A percentile compares a stretch with the other conserved stretches of the same genome.
phyloP scores from a whole-genome alignment of 2,888 invertebrate genomes.

The Hesperia comma region DNA sequence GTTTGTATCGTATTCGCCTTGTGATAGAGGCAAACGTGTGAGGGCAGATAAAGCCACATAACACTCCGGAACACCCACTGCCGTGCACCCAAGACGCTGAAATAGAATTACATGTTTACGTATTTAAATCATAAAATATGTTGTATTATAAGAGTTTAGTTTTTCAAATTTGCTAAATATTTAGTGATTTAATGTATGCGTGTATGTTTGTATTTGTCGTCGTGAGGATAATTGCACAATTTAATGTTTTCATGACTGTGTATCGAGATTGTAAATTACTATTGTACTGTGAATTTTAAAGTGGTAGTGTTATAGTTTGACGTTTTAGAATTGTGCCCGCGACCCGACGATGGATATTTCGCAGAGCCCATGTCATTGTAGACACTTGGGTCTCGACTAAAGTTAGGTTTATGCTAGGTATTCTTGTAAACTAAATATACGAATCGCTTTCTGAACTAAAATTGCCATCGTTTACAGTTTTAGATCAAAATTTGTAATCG shows the following conservation, averaged over 20 bases:
- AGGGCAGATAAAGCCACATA: background rate
- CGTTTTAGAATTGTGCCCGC: too few relatives aligned
- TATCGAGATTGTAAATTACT: constrained; percentile 11
- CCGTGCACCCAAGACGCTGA: background rate
- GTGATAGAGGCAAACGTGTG: constrained; percentile 26
- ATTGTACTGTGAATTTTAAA: background rate
- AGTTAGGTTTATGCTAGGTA: background rate
- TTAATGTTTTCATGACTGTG: constrained; percentile 5
- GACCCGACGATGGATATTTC: too few relatives aligned
- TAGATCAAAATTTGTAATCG: constrained; percentile 6
- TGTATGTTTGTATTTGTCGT: background rate
- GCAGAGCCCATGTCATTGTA: too few relatives aligned
- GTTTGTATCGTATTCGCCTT: constrained; percentile 14
- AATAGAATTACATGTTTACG: constrained; percentile 12
- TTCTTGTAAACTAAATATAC: background rate
- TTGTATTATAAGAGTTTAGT: constrained; percentile 32
- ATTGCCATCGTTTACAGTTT: constrained; percentile 10
- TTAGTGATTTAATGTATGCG: constrained; percentile 2
- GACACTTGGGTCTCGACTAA: background rate
- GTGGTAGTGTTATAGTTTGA: too few relatives aligned
- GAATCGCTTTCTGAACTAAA: constrained; percentile 3
- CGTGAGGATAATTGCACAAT: constrained; percentile 10
- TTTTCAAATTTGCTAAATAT: constrained; percentile 33
- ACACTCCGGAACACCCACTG: too few relatives aligned
- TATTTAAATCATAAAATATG: constrained; percentile 13